phyloP scores from a whole-genome alignment of 2,113 vertebrate species.

The Heterochromis multidens region DNA sequence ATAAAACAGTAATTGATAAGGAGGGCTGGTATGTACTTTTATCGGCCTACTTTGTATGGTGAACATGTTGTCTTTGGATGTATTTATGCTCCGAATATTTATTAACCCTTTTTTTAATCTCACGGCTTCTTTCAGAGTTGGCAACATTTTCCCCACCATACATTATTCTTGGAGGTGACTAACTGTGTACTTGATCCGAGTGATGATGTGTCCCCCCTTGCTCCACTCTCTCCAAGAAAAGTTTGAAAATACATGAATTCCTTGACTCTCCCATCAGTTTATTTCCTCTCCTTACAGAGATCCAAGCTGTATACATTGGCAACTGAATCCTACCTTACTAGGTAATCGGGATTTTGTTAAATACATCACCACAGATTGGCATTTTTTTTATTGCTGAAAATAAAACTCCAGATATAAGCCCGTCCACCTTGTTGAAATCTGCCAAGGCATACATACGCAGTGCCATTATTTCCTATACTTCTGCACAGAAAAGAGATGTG shows the following conservation, averaged over 20 bases:
- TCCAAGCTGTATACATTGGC: not conserved
- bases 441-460: not conserved
- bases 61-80: not conserved
- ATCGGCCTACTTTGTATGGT: not conserved
- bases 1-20: not conserved
- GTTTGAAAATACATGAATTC: too few species aligned
- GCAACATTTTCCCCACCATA: not conserved
- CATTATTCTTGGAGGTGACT: not conserved
- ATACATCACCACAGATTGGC: not conserved
- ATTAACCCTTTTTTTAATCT: not conserved
- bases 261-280: not conserved
- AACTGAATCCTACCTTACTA: not conserved
- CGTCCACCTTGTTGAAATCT: not conserved
- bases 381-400: not conserved
- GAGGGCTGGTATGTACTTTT: not conserved
- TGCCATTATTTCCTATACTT: not conserved
- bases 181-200: not conserved
- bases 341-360: too few species aligned
- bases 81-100: not conserved
- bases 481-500: not conserved
- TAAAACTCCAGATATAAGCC: not conserved
- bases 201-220: not conserved
- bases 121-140: not conserved
- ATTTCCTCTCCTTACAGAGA: not conserved
- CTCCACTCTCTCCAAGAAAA: too few species aligned